Conservation (phyloP, 2,888 invertebrate species). For the Agriopis marginaria region DNA sequence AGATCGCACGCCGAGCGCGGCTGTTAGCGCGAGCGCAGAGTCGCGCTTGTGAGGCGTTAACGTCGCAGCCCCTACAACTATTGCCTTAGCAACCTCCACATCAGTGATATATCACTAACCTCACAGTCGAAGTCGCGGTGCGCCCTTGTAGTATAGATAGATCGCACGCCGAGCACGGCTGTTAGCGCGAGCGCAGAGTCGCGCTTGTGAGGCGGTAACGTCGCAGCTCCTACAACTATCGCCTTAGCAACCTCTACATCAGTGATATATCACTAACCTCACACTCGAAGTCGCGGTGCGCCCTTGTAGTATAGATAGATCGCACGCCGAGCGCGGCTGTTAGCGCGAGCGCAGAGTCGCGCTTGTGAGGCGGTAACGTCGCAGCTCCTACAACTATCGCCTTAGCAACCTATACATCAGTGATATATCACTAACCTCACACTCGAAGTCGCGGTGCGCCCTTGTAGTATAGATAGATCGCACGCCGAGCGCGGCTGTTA, state of each 20-base stretch:
- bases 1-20: slow-evolving; percentile 96
- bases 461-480: slow-evolving; percentile 97
- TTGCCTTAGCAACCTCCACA: slow-evolving; percentile 91
- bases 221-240: slow-evolving; percentile 95
- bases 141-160: slow-evolving; percentile 96
- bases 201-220: slow-evolving; percentile 91
- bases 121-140: slow-evolving; percentile 94
- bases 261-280: slow-evolving; percentile 82
- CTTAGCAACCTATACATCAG: neutral
- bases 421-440: slow-evolving; percentile 86
- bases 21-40: slow-evolving; percentile 95
- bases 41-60: slow-evolving; percentile 90
- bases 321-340: slow-evolving; percentile 97
- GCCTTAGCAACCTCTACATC: slow-evolving; percentile 90
- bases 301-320: slow-evolving; percentile 95
- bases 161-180: slow-evolving; percentile 96
- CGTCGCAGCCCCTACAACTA: slow-evolving; percentile 96
- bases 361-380: slow-evolving; percentile 89
- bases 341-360: slow-evolving; percentile 92
- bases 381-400: too few relatives aligned
- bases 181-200: slow-evolving; percentile 94
- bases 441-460: slow-evolving; percentile 94
- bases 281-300: slow-evolving; percentile 94
- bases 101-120: slow-evolving; percentile 69
- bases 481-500: slow-evolving; percentile 97